Base-by-base conservation (phyloP, 2,888 invertebrate genomes). In the Hartigia nigra region DNA sequence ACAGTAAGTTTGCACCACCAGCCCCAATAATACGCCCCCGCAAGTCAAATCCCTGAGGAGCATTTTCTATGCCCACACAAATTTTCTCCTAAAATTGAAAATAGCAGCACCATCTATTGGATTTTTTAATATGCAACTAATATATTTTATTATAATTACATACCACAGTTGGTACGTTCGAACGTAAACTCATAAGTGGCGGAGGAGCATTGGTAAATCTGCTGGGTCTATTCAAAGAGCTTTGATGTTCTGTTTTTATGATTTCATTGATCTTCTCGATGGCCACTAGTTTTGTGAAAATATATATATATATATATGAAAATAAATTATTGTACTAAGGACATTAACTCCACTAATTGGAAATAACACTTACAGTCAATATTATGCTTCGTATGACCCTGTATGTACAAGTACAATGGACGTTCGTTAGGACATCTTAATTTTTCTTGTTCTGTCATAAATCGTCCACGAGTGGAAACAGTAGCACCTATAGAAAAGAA, bases 21-120 rank as follows among this genome's bases (percentile, higher is more conserved):
- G 93, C 92, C 78, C 97, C 97, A 83, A 96, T 92, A 85, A 96
- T 94, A 87, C 96, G 95, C 83, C 94, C 94, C 89, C 95, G 94
- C 84, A 96, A 94, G 90, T 96, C 95, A 91, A 96, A 96, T 82
- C 94, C 93, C 82, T 95, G 94, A 37, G 96, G 96, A 77, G 96
- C 95, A 93, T 95, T 95, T 87, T 96, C 96, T 84, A 96, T 92
- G 70, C 96, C 96, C 86, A 96, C 94, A 86, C 95, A 95, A 84
- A 97, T 94, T 92, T 96, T 96, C 91, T 96, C 96, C 90, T 94
- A 91, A 36, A 69, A 78, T 76, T 70, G 74, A 39, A 79, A 55
- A 69, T 2, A 31, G 72, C 34, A 31, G 3, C 72, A 31, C 34
- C 72, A 55, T 31, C 2, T 72, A 32, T 72, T 72, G 14, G 32